Evolutionary conservation across 2,797 vertebrate genomes (phyloP), one percentile per base, ranked within the genome.

Genomic region (Lates japonicus): DNA sequence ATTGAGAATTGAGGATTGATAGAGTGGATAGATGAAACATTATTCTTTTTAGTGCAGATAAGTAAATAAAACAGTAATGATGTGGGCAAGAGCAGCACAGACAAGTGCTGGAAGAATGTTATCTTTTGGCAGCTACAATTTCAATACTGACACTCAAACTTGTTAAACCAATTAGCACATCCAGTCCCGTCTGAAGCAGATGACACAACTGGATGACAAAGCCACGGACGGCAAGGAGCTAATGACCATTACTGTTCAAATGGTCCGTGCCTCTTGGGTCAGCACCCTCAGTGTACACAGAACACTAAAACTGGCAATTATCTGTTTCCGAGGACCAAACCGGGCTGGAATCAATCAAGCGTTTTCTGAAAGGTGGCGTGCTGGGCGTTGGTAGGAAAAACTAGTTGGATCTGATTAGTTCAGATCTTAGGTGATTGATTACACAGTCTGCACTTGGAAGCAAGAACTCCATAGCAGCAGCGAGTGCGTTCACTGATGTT

Each of bases 91-190:
- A 70, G 41, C 11, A 41, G 35, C 22, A 14, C 22, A 74, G 71
- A 19, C 7, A 5, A 31, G 61, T 39, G 35, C 54, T 4, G 5
- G 20, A 33, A 42, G 59, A 80, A 61, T 57, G 64, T 74, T 64
- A 79, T 84, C 63, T 85, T 29, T 67, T 59, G 59, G 78, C 83
- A 78, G 73, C 65, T 35, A 44, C 31, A 80, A 77, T 87, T 90
- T 81, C 25, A 76, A 87, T 29, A 60, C 59, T 70, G 78, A 87
- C 80, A 82, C 64, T 82, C 67, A 78, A 83, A 87, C 80, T 81
- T 81, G 81, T 87, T 80, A 79, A 85, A 78, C 69, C 85, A 90
- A 92, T 91, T 86, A 88, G 49, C 79, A 67, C 79, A 81, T 80
- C 33, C 69, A 71, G 62, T 7, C 69, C 64, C 49, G 49, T 81